Evolutionary conservation across 2,888 invertebrate genomes (phyloP), one percentile per base, ranked within the genome.

Genomic region (Clanis bilineata): DNA sequence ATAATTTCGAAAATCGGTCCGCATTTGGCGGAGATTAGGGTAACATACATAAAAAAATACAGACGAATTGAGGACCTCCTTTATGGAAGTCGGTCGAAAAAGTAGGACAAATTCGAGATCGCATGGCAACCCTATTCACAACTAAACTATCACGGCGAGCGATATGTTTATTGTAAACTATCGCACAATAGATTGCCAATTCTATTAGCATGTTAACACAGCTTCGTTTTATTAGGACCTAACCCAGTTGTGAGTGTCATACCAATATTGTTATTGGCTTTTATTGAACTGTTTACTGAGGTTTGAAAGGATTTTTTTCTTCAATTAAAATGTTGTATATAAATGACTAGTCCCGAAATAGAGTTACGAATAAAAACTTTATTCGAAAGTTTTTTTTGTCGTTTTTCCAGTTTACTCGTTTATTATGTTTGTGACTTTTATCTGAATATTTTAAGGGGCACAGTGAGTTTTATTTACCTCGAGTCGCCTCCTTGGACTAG

Each of bases 141-240:
- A 51, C 28, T 18, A 18, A 51, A 9, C 18, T 28, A 32, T 18
- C 10, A 32, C 51, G 51, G 32, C 2, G 15, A 28, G 9, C 32
- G 51, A 51, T 28, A 51, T 10, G 28, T 32, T 21, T 51, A 51
- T 32, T 32, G 28, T 51, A 32, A 32, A 28, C 51, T 15, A 32
- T 32, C 51, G 32, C n/a, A 51, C 51, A 51, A 51, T 32, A 32
- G 51, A 32, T 51, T 51, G 51, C 51, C 51, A 51, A 51, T 51
- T 51, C 28, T 51, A 32, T 51, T 32, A 51, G 51, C 32, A 51
- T 51, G 51, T 51, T 28, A 51, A 51, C 32, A 15, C 21, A 15
- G 51, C 51, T 18, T 10, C 32, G 51, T 18, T 51, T 28, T 51
- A 32, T 32, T 51, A 32, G 10, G 51, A 18, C 51, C 51, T 10